A percentile compares a stretch with the other conserved stretches of the same genome.
These are phyloP conservation scores for Cheilosia vulpina DNA, from an alignment of 2,888 invertebrate genomes.

Conservation along the genomic window DNA sequence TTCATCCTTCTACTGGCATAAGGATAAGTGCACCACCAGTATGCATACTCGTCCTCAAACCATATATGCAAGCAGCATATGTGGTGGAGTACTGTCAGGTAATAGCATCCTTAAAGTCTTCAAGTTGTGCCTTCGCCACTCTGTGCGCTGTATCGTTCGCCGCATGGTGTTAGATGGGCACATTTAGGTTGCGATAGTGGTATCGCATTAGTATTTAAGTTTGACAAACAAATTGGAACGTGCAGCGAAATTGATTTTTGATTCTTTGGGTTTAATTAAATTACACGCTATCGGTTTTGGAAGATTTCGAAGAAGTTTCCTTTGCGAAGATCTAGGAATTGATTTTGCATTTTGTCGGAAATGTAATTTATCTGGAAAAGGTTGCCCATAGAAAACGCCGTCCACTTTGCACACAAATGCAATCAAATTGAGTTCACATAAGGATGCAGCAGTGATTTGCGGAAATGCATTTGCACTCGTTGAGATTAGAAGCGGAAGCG, in stretches of 20 bases:
- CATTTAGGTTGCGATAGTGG: no score
- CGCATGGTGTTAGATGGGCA: neutral
- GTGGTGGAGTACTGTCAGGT: neutral
- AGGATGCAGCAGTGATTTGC: no score
- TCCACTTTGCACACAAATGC: neutral
- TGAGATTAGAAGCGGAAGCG: no score
- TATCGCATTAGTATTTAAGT: conserved; percentile 5
- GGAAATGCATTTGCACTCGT: no score
- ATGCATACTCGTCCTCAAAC: neutral
- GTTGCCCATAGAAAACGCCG: no score
- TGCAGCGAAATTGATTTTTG: conserved; percentile 41
- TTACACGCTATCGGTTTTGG: conserved; percentile 38
- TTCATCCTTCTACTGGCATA: conserved; percentile 8
- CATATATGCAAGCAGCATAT: conserved; percentile 6
- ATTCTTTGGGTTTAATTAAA: conserved; percentile 50
- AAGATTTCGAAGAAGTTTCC: conserved; percentile 32
- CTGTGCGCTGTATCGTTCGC: conserved; percentile 1
- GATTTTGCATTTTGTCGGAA: conserved; percentile 16
- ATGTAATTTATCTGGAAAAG: no score
- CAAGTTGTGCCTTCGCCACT: conserved; percentile 24
- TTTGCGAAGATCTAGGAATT: conserved; percentile 34
- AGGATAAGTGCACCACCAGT: conserved; percentile 23
- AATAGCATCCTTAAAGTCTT: conserved; percentile 36
- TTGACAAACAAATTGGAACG: conserved; percentile 14
- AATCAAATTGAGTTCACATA: no score